Evolutionary conservation across 2,113 vertebrate species (phyloP).

Genomic region (Ammospiza caudacuta): DNA sequence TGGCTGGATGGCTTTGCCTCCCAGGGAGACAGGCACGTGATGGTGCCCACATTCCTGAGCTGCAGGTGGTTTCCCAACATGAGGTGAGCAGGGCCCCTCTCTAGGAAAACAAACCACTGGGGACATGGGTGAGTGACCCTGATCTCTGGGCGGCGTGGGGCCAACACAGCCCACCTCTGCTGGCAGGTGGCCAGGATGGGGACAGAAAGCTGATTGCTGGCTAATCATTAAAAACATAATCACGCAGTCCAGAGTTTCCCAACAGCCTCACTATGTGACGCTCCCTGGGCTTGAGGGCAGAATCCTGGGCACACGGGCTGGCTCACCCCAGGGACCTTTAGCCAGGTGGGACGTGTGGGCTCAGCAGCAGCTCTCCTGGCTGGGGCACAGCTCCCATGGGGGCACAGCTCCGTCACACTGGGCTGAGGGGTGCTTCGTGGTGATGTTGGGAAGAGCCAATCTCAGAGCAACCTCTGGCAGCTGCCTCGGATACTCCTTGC

Average conservation of each 20-base stretch:
- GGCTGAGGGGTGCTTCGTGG: not conserved
- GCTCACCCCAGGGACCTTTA: not conserved
- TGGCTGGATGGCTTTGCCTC: not conserved
- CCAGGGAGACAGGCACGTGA: rapidly evolving
- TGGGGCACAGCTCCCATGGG: not conserved
- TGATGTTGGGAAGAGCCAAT: not conserved
- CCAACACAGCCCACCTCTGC: not conserved
- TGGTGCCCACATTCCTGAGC: rapidly evolving
- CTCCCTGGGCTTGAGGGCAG: not conserved
- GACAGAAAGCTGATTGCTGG: not conserved
- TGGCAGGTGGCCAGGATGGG: not conserved
- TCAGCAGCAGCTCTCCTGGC: not conserved
- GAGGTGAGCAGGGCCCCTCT: not conserved
- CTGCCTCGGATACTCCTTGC: rapidly evolving
- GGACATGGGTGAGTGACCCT: not conserved
- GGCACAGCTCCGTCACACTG: not conserved
- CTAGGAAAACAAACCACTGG: not conserved
- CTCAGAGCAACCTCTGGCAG: not conserved
- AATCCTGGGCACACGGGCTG: rapidly evolving
- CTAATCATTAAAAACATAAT: conserved; percentile 56
- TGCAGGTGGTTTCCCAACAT: not conserved
- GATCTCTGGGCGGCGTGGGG: not conserved
- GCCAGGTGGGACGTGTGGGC: rapidly evolving
- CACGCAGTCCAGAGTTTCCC: not conserved
- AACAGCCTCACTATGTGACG: not conserved